These are phyloP conservation scores for Machimus atricapillus DNA, from an alignment of 2,888 invertebrate species.

Conservation along the genomic window DNA sequence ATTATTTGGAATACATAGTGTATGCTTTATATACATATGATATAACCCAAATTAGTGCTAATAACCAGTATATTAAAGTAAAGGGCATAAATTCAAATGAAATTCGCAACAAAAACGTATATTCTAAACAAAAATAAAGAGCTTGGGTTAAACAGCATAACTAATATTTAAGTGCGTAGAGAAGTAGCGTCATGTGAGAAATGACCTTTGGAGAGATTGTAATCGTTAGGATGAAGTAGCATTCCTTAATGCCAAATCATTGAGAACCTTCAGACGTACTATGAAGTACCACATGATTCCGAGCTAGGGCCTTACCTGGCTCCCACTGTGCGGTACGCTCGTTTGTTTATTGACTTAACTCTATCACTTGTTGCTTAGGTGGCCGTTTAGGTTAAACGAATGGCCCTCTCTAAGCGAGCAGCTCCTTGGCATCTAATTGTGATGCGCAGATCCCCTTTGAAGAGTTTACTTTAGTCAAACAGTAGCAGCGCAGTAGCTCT, in stretches of 20 bases:
- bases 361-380: constrained; percentile 24
- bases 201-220: neutral
- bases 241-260: neutral
- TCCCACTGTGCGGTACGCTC: neutral
- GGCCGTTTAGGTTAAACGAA: constrained; percentile 25
- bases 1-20: too few relatives aligned
- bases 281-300: neutral
- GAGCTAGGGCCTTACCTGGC: neutral
- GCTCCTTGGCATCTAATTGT: constrained; percentile 37
- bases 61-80: too few relatives aligned
- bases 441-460: constrained; percentile 40
- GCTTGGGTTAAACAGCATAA: neutral
- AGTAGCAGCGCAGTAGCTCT: constrained; percentile 42
- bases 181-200: neutral
- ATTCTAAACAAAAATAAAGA: neutral
- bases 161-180: neutral
- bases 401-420: constrained; percentile 27
- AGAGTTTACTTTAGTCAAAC: constrained; percentile 46
- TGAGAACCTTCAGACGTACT: neutral
- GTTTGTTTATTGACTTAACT: constrained; percentile 26
- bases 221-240: neutral
- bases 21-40: too few relatives aligned
- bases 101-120: neutral
- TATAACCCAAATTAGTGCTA: too few relatives aligned
- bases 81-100: neutral